phyloP scores from a whole-genome alignment of 2,888 invertebrate species.

The Litoditis marina region DNA sequence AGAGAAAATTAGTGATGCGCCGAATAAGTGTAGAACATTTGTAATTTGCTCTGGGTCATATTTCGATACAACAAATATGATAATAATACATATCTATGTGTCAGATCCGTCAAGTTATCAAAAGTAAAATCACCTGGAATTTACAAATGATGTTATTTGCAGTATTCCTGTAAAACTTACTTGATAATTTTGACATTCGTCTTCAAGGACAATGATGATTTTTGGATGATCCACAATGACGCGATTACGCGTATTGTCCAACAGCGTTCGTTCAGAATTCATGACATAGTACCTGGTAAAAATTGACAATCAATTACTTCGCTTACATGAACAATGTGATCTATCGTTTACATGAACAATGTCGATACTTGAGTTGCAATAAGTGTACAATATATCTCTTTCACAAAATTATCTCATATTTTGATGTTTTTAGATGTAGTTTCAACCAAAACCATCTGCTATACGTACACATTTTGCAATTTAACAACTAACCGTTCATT shows the following conservation, averaged over 20 bases:
- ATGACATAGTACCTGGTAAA: constrained; percentile 50
- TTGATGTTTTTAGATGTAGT: too few species aligned
- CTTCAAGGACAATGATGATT: constrained; percentile 38
- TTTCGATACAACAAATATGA: constrained; percentile 1
- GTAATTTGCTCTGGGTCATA: background rate
- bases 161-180: constrained; percentile 6
- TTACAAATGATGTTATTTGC: too few species aligned
- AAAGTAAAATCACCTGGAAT: too few species aligned
- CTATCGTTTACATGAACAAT: too few species aligned
- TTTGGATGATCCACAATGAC: constrained; percentile 49
- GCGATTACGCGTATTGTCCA: constrained; percentile 54
- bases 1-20: background rate
- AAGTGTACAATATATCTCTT: too few species aligned
- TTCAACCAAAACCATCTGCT: constrained; percentile 3
- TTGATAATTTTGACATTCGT: constrained; percentile 22
- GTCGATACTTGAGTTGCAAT: too few species aligned
- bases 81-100: too few species aligned
- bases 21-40: background rate
- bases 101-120: too few species aligned
- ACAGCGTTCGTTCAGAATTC: constrained; percentile 38
- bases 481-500: constrained; percentile 7
- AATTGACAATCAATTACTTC: too few species aligned
- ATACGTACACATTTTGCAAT: background rate
- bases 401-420: too few species aligned
- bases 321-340: too few species aligned